A percentile compares a stretch with the other conserved stretches of the same genome.
Evolutionary conservation across 2,113 vertebrate species (phyloP).

Genomic region (Bubo bubo): DNA sequence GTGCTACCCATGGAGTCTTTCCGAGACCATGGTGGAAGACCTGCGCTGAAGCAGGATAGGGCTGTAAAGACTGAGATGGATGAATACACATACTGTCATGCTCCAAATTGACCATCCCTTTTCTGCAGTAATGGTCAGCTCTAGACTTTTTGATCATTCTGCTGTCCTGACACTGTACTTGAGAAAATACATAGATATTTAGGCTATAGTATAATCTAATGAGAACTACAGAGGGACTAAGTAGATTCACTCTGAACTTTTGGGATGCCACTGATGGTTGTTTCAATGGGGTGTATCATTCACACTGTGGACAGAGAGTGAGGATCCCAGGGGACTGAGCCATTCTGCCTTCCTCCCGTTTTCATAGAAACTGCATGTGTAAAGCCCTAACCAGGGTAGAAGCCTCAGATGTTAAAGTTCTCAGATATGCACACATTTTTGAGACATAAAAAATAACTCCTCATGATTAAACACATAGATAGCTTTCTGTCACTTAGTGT

Average conservation of each 20-base stretch:
- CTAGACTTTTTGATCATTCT: neutral
- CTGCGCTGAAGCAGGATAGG: neutral
- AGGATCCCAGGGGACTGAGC: neutral
- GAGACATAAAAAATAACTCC: neutral
- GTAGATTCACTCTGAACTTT: neutral
- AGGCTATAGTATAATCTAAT: neutral
- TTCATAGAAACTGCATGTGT: neutral
- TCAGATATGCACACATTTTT: neutral
- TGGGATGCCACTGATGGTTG: neutral
- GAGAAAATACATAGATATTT: neutral
- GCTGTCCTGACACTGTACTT: neutral
- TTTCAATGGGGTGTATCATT: neutral
- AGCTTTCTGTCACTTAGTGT: neutral
- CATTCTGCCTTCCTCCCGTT: neutral
- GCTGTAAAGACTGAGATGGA: neutral
- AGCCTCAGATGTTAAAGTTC: neutral
- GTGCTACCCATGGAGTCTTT: fast-evolving
- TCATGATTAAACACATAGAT: neutral
- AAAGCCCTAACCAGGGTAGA: neutral
- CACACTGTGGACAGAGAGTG: neutral
- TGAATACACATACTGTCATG: neutral
- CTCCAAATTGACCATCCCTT: neutral
- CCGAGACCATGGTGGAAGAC: neutral
- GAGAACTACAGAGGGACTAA: neutral
- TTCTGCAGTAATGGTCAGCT: neutral